Evolutionary conservation across 2,113 vertebrate species (phyloP).

Genomic region (Prochilodus magdalenae): DNA sequence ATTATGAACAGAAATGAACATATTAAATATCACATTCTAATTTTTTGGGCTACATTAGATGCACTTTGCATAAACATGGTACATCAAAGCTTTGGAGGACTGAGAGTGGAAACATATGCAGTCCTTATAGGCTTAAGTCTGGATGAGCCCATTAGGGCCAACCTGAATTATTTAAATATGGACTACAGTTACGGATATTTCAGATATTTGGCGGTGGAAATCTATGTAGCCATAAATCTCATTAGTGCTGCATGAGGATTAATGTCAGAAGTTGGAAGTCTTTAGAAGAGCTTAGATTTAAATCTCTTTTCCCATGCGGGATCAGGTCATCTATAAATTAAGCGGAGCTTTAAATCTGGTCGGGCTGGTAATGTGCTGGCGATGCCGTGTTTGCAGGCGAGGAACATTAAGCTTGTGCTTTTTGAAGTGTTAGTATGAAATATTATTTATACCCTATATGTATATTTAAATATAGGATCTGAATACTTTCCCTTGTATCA

Average conservation of each 20-base stretch:
- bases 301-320: not conserved
- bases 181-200: not conserved
- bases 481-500: too few species aligned
- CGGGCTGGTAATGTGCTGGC: not conserved
- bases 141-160: not conserved
- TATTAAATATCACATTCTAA: too few species aligned
- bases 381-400: not conserved
- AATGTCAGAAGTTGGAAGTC: not conserved
- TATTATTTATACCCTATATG: too few species aligned
- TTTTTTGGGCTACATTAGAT: too few species aligned
- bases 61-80: too few species aligned
- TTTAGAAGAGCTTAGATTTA: not conserved
- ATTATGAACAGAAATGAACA: too few species aligned
- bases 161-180: not conserved
- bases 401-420: too few species aligned
- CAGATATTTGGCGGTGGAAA: not conserved
- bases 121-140: not conserved
- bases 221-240: not conserved
- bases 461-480: too few species aligned
- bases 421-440: too few species aligned
- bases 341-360: too few species aligned
- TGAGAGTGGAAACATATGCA: not conserved
- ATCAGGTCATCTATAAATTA: constrained; percentile 26
- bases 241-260: not conserved
- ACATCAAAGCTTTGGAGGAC: not conserved